Evolutionary conservation across 2,888 invertebrate species (phyloP), one percentile per base, ranked within the genome.

Genomic region (Microctonus brassicae): DNA sequence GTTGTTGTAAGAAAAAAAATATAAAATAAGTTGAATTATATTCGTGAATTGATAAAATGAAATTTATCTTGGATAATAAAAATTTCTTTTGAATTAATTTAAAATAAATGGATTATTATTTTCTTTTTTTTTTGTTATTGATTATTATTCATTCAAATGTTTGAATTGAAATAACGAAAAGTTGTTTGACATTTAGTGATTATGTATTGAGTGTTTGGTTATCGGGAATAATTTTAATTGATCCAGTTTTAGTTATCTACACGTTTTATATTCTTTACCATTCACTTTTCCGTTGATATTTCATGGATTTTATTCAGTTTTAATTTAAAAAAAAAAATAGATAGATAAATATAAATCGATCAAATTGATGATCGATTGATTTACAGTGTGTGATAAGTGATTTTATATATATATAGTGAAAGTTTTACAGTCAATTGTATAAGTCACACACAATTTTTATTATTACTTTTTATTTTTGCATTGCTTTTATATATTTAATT

Each of bases 1-100:
- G 82, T 83, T 80, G 80, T n/a, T n/a, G n/a, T n/a, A n/a, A n/a
- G n/a, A n/a, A n/a, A 81, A 75, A 78, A 81, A 81, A 82, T 82
- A 78, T 79, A 78, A 81, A 82, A 84, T 79, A 75, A 81, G n/a
- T n/a, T n/a, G n/a, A n/a, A n/a, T n/a, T n/a, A n/a, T n/a, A 80
- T 76, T 81, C 82, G 76, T 76, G 47, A 36, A 53, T 10, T 9
- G 20, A 13, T 60, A 17, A n/a, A 26, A 13, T 26, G 6, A 29
- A 29, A 24, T 29, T 57, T 57, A 57, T 57, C 22, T 34, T 57
- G 61, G 42, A 71, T 67, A 66, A 42, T 36, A n/a, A 66, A 42
- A 52, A n/a, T 39, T n/a, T 13, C 13, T n/a, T 39, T n/a, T 39
- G 2, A 17, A 47, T 20, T 47, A 47, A 47, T 47, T 47, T 13